Evolutionary conservation across 2,888 invertebrate species (phyloP).

Genomic region (Scrobipalpa atriplicella): DNA sequence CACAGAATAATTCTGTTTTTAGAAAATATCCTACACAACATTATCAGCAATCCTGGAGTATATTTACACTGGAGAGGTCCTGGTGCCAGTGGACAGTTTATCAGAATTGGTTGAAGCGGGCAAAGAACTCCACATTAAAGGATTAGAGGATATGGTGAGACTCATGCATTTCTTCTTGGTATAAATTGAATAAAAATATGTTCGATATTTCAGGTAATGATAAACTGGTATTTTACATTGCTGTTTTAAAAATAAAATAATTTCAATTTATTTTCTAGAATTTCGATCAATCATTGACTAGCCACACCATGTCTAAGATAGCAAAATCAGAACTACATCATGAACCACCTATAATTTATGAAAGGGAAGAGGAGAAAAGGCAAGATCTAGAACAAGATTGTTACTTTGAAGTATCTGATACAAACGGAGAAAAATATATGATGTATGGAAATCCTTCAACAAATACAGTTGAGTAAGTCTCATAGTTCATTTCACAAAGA

Average conservation of each 20-base stretch:
- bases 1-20: slow-evolving; percentile 47
- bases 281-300: background rate
- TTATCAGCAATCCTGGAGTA: slow-evolving; percentile 69
- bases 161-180: too few relatives aligned
- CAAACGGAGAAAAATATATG: slow-evolving; percentile 12
- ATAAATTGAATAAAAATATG: too few relatives aligned
- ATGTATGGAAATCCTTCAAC: background rate
- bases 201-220: too few relatives aligned
- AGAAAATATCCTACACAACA: slow-evolving; percentile 69
- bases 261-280: background rate
- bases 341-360: background rate
- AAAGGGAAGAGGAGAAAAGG: background rate
- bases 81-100: slow-evolving; percentile 57
- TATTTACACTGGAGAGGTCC: slow-evolving; percentile 72
- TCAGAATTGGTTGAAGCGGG: slow-evolving; percentile 64
- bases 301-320: background rate
- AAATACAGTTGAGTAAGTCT: slow-evolving; percentile 12
- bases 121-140: slow-evolving; percentile 68
- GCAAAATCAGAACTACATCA: background rate
- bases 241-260: too few relatives aligned
- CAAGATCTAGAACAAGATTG: slow-evolving; percentile 4
- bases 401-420: slow-evolving; percentile 22
- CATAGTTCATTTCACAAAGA: too few relatives aligned
- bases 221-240: background rate
- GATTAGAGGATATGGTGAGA: slow-evolving; percentile 65